A percentile compares a stretch with the other conserved stretches of the same genome.
Evolutionary conservation across 2,797 vertebrate genomes (phyloP).

Genomic region (Myripristis murdjan): DNA sequence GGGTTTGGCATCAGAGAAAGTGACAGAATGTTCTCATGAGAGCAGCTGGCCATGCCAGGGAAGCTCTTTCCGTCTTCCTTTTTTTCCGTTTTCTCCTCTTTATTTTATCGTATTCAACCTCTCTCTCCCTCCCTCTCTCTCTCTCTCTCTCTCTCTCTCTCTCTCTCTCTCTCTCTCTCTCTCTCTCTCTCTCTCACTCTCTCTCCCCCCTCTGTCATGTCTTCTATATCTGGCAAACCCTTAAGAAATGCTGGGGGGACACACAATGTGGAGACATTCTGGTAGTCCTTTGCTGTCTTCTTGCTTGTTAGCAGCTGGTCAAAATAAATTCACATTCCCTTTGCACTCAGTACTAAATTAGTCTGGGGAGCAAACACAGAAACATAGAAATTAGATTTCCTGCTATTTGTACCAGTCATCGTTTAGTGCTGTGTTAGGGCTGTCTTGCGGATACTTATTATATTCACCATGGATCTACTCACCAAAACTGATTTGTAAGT

Average conservation of each 20-base stretch:
- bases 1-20: constrained; percentile 62
- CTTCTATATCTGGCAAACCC: constrained; percentile 76
- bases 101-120: constrained; percentile 25
- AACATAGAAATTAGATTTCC: constrained; percentile 36
- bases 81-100: constrained; percentile 44
- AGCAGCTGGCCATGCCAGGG: constrained; percentile 74
- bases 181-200: not conserved
- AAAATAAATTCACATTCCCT: constrained; percentile 71
- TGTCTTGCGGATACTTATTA: constrained; percentile 68
- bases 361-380: constrained; percentile 55
- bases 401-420: constrained; percentile 35
- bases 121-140: constrained; percentile 17
- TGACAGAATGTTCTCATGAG: constrained; percentile 76
- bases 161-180: constrained; percentile 10
- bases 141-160: constrained; percentile 13
- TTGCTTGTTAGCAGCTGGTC: constrained; percentile 81
- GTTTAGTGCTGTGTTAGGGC: constrained; percentile 48
- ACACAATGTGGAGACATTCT: constrained; percentile 73
- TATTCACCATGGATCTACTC: constrained; percentile 66
- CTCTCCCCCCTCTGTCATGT: constrained; percentile 20
- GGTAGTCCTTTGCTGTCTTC: constrained; percentile 69
- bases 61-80: constrained; percentile 48
- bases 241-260: constrained; percentile 75
- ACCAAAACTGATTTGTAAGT: constrained; percentile 75
- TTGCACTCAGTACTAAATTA: constrained; percentile 65